Base-by-base conservation (phyloP, 1,140 invertebrate species). In the Probaryconus sp. region DNA sequence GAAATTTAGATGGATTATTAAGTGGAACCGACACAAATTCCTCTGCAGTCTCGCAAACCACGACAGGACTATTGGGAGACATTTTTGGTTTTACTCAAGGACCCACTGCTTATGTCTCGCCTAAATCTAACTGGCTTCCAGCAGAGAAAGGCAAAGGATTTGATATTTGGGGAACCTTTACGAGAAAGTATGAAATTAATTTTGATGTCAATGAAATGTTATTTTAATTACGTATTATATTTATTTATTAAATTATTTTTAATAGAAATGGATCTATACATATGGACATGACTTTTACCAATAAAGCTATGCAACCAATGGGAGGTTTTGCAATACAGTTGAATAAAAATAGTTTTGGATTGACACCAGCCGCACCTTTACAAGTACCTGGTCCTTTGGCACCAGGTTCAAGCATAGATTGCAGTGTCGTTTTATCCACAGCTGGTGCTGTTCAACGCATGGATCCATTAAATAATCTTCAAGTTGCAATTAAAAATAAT, bases 241-340 rank as follows among this genome's bases (percentile, higher is more conserved):
- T 18, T 38, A 24, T 33, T 50, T 26, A 11, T 45, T 30, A 9
- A 53, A 37, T 3, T 10, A 9, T 35, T 35, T 75, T 58, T 79
- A 65, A 55, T 69, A 92, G 95, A 78, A 93, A 92, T 81, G 95
- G 94, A 3, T 93, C 95, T 85, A 93, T 98, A 26, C 92, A 91
- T 53, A 99, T 99, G 96, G 98, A 99, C 79, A 92, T 99, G 91
- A 97, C 95, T 0, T 94, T 99, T 78, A 95, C 93, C 28, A 99
- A 99, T 87, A 97, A 97, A 89, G 97, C 98, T 1, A 98, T 99
- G 96, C 97, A 99, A 81, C 93, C 97, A 9, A 98, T 99, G 95
- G 92, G 89, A 74, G 94, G 92, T 5, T 99, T 99, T 89, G 98
- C 98, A 18, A 96, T 99, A 85, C 98, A 99, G 83, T 93, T 99